Evolutionary conservation across 2,113 vertebrate genomes (phyloP).

Genomic region (Sarotherodon lohbergeri): DNA sequence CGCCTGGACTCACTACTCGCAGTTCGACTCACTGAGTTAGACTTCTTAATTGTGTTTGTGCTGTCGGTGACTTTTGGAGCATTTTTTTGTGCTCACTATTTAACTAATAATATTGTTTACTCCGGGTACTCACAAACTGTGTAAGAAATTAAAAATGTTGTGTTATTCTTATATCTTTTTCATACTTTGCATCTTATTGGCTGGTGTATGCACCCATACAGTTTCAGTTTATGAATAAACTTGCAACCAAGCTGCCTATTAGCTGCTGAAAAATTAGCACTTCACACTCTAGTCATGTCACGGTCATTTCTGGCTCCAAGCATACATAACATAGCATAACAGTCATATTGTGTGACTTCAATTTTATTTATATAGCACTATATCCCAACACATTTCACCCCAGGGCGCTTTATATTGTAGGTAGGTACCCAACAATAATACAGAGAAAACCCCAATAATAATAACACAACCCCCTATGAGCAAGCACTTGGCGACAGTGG

Average conservation of each 20-base stretch:
- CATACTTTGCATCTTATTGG: not conserved
- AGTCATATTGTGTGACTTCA: not conserved
- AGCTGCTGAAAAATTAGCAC: not conserved
- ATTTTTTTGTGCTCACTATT: not conserved
- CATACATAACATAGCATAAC: not conserved
- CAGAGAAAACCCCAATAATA: not conserved
- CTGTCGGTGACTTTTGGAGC: not conserved
- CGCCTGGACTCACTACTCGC: not conserved
- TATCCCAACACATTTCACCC: not conserved
- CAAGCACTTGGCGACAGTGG: not conserved
- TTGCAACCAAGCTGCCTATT: not conserved
- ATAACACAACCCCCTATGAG: rapidly evolving
- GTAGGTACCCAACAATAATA: not conserved
- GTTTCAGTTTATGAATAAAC: not conserved
- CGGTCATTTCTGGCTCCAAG: not conserved
- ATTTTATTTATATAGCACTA: not conserved
- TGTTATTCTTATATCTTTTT: not conserved
- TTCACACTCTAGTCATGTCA: not conserved
- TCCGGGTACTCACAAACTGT: not conserved
- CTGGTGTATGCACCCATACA: not conserved
- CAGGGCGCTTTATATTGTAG: not conserved
- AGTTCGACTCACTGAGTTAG: not conserved
- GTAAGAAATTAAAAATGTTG: not conserved
- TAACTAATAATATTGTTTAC: not conserved
- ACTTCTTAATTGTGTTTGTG: not conserved